Conservation (phyloP, 2,113 vertebrate genomes). For the Chionodraco myersi region DNA sequence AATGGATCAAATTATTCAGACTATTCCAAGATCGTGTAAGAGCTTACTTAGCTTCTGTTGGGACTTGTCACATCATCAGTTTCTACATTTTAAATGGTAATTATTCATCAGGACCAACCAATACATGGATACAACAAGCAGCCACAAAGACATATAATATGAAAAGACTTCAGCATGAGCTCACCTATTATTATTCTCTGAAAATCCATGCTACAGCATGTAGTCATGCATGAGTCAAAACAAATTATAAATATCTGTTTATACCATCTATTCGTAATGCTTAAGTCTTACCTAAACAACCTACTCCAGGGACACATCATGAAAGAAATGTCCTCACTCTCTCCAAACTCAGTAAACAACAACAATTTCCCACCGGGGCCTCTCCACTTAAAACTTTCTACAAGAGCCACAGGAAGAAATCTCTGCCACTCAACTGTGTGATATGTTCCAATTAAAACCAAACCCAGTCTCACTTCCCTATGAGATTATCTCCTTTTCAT, state of each 20-base stretch:
- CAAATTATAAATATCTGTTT: no score
- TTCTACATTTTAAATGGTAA: slow-evolving; percentile 10
- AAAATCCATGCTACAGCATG: not conserved
- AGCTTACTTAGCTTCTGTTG: slow-evolving; percentile 38
- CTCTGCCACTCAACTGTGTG: slow-evolving; percentile 9
- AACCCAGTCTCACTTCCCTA: slow-evolving; percentile 28
- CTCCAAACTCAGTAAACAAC: slow-evolving; percentile 17
- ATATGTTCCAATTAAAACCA: slow-evolving; percentile 50
- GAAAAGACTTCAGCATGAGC: not conserved
- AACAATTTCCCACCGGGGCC: not conserved
- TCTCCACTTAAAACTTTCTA: not conserved
- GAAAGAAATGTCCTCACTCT: not conserved
- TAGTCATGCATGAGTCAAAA: not conserved
- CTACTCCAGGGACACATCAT: slow-evolving; percentile 8
- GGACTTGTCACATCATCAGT: slow-evolving; percentile 42
- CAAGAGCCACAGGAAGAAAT: slow-evolving; percentile 14
- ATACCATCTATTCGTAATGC: no score
- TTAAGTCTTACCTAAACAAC: slow-evolving; percentile 11
- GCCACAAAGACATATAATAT: slow-evolving; percentile 14
- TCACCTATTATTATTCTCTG: not conserved
- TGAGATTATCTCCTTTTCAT: slow-evolving; percentile 51
- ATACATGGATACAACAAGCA: slow-evolving; percentile 5
- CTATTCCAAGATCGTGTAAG: slow-evolving; percentile 12
- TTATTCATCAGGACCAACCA: slow-evolving; percentile 22
- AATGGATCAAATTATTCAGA: slow-evolving; percentile 38